Evolutionary conservation across 2,888 invertebrate genomes (phyloP), one percentile per base, ranked within the genome.

Genomic region (Argyresthia albistria): DNA sequence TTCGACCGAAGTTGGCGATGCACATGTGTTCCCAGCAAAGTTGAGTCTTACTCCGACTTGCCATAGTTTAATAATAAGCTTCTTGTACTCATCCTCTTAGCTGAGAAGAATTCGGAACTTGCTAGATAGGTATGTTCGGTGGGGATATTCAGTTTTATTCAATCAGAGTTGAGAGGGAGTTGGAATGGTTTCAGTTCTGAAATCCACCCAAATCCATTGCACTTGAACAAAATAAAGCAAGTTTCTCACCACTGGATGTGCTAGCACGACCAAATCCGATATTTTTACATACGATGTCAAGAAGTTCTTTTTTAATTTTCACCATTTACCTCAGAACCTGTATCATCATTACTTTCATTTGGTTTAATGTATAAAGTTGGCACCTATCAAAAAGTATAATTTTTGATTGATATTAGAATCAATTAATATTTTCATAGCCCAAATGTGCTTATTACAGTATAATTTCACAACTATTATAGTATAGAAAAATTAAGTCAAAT

Each of bases 61-160:
- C 54, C 54, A 53, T 54, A 56, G 54, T 56, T 56, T 53, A 54
- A 56, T 56, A 56, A 54, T 56, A 56, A 56, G 56, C 56, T 54
- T 53, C 54, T 53, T 56, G 54, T 54, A 53, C 54, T 53, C 53
- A 54, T 56, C 56, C 50, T 56, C 54, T 53, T 53, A 53, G 50
- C n/a, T 45, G 10, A 35, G 45, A 37, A 52, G 54, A 12, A 10
- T 43, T 47, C 35, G 9, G 25, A 49, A 15, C 12, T n/a, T 2
- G 15, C 39, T n/a, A 15, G 39, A 49, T 14, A 15, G 39, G 37
- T 14, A 37, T 12, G 9, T 9, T n/a, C 14, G n/a, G 3, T 4
- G 3, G 39, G 10, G 8, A 37, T 7, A 8, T 8, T 10, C 37
- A 11, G n/a, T 11, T 10, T 10, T 39, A n/a, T n/a, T 11, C 10